phyloP scores from a whole-genome alignment of 2,113 vertebrate genomes.

The Mohoua ochrocephala region DNA sequence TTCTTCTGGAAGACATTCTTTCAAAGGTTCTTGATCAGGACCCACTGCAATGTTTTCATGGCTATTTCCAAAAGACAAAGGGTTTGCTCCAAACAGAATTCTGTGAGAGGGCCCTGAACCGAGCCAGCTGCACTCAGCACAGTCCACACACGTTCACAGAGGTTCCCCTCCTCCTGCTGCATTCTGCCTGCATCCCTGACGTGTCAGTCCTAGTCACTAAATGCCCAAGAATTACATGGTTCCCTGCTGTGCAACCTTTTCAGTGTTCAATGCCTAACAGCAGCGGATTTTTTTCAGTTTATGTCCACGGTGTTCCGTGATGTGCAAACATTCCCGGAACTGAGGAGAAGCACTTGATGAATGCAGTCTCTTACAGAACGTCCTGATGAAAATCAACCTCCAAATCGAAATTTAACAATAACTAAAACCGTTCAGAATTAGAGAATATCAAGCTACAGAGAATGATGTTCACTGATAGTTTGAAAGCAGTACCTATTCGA shows the following conservation, averaged over 20 bases:
- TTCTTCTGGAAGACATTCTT: not conserved
- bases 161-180: not conserved
- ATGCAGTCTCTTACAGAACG: not conserved
- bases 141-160: not conserved
- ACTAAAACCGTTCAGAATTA: not conserved
- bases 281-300: not conserved
- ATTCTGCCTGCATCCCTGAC: not conserved
- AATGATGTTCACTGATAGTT: not conserved
- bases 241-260: not conserved
- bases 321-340: not conserved
- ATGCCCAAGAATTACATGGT: not conserved
- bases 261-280: not conserved
- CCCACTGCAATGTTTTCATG: not conserved
- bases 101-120: not conserved
- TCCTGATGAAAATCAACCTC: not conserved
- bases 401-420: not conserved
- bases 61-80: not conserved
- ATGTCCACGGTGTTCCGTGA: not conserved
- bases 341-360: not conserved
- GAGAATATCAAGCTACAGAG: not conserved
- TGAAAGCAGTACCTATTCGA: not conserved
- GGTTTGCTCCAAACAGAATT: not conserved
- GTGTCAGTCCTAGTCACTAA: not conserved
- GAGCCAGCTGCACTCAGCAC: not conserved
- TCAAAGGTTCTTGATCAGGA: not conserved